A percentile compares a stretch with the other conserved stretches of the same genome.
phyloP scores from a whole-genome alignment of 2,797 vertebrate species.

The Oreochromis grahami region DNA sequence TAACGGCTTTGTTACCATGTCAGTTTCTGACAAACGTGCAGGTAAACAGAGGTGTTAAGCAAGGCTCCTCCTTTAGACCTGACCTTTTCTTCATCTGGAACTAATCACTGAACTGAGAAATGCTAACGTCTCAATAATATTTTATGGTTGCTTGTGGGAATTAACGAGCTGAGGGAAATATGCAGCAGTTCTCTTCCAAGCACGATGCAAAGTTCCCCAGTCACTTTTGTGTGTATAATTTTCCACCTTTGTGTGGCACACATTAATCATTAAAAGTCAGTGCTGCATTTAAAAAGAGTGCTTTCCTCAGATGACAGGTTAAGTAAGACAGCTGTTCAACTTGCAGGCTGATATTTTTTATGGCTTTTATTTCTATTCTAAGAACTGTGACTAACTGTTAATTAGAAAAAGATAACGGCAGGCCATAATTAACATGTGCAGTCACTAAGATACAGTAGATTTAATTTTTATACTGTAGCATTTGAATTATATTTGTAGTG shows the following conservation, averaged over 20 bases:
- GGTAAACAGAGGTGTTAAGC: conserved; percentile 13
- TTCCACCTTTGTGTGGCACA: conserved; percentile 11
- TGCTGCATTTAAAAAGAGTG: not conserved
- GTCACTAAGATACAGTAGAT: not conserved
- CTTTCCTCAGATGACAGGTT: not conserved
- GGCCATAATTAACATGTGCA: not conserved
- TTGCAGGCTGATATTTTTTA: not conserved
- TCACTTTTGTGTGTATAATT: conserved; percentile 3
- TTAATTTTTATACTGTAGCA: not conserved
- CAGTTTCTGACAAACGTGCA: not conserved
- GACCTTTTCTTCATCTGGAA: conserved; percentile 49
- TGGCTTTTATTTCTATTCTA: not conserved
- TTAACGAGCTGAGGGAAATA: conserved; percentile 49
- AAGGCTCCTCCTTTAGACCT: conserved; percentile 12
- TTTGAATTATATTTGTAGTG: not conserved
- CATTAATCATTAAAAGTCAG: conserved; percentile 8
- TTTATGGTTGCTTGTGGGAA: conserved; percentile 38
- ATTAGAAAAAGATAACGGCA: not conserved
- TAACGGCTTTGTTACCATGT: not conserved
- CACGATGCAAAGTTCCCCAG: conserved; percentile 1
- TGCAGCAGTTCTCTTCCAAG: conserved; percentile 5
- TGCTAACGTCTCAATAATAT: conserved; percentile 44
- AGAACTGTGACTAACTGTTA: not conserved
- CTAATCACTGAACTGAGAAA: conserved; percentile 44
- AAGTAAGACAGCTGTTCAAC: not conserved